Evolutionary conservation across 1,140 invertebrate genomes (phyloP), one percentile per base, ranked within the genome.

Genomic region (Zaprionus nigranus): DNA sequence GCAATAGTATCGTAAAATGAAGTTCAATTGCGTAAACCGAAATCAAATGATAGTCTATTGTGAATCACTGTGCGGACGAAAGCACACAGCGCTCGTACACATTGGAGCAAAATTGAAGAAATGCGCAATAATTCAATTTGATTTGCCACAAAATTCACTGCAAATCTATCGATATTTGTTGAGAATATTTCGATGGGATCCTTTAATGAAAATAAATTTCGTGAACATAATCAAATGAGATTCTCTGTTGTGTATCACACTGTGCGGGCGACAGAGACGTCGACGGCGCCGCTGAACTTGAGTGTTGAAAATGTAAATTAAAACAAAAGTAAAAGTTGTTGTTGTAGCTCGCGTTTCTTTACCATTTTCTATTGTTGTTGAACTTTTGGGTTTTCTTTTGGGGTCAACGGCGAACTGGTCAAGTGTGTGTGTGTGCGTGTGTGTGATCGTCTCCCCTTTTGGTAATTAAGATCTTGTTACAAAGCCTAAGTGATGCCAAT

Each of bases 281-380:
- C 60, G 22, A 43, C 63, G 60, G 36, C 53, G 43, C 54, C 58
- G 60, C 64, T 85, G 82, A 85, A 88, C 83, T 86, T 87, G 83
- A 81, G 67, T 83, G 78, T 87, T 88, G 83, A 88, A 87, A 75
- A 66, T 70, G 64, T 46, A 84, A 51, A 64, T 71, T 64, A 59
- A 75, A 75, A 79, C 73, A 90, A 90, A 90, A 90, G 85, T 90
- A 90, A 90, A 88, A 88, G 86, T 85, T 75, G 75, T 90, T 87
- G 77, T 87, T 82, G 82, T 75, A 67, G 81, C 73, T 78, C 63
- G 60, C 22, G 62, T 80, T 82, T 74, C 77, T 78, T 78, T 75
- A 66, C 72, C 70, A 80, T 88, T 87, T 88, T 81, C 81, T 69
- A 75, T 75, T 75, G 73, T 84, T 66, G 73, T 54, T 75, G 73